phyloP scores from a whole-genome alignment of 2,113 vertebrate species.

The Chloebia gouldiae region DNA sequence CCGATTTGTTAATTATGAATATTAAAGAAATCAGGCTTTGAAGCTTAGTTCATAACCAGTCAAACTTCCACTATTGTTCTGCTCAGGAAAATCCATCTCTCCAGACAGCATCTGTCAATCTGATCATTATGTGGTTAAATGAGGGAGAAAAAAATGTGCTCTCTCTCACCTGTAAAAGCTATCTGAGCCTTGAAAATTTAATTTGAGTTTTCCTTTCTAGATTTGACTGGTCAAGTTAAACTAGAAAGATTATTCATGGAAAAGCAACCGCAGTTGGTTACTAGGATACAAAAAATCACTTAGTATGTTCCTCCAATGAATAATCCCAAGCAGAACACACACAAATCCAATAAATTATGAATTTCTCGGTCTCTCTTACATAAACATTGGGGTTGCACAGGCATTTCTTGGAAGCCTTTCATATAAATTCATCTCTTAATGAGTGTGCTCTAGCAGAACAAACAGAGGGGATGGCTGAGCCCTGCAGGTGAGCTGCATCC shows the following conservation, averaged over 20 bases:
- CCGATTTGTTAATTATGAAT: slow-evolving; percentile 1
- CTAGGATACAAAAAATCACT: slow-evolving; percentile 64
- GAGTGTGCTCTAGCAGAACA: slow-evolving; percentile 5
- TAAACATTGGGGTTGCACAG: slow-evolving; percentile 32
- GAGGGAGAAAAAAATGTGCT: background rate
- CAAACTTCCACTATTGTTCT: background rate
- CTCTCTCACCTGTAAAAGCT: slow-evolving; percentile 16
- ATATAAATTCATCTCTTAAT: slow-evolving; percentile 34
- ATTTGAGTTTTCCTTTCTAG: slow-evolving; percentile 19
- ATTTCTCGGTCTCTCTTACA: slow-evolving; percentile 28
- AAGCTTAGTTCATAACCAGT: background rate
- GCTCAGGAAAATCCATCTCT: background rate
- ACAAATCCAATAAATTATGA: slow-evolving; percentile 62
- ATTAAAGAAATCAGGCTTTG: background rate
- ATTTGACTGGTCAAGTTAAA: slow-evolving; percentile 39
- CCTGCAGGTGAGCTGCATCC: slow-evolving; percentile 44
- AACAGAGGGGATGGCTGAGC: background rate
- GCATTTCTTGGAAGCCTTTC: slow-evolving; percentile 32
- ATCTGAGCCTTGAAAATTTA: background rate
- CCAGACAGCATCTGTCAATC: slow-evolving; percentile 32
- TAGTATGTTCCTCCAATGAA: slow-evolving; percentile 31
- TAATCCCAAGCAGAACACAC: slow-evolving; percentile 54
- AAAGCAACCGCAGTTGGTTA: slow-evolving; percentile 47
- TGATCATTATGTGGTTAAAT: slow-evolving; percentile 22
- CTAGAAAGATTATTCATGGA: slow-evolving; percentile 41